Conservation (phyloP, 2,113 vertebrate genomes). For the Pseudopodoces humilis region DNA sequence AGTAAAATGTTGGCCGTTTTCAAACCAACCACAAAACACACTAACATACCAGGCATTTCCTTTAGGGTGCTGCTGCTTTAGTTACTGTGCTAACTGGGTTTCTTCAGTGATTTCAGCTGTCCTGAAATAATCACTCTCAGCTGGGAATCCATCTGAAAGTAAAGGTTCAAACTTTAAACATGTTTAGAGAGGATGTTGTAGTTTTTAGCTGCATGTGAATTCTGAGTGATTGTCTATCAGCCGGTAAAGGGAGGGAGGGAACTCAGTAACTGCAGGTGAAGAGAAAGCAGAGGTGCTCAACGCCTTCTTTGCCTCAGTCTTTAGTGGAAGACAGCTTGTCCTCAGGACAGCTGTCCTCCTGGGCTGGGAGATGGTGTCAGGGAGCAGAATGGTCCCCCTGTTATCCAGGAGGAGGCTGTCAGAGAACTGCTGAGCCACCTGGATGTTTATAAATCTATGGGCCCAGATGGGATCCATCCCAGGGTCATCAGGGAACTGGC, state of each 20-base stretch:
- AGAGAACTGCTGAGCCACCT: no score
- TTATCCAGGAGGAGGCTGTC: no score
- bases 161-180: not conserved
- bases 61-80: slow-evolving; percentile 7
- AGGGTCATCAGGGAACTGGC: no score
- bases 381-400: no score
- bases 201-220: not conserved
- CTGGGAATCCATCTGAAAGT: not conserved
- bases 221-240: not conserved
- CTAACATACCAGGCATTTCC: slow-evolving; percentile 43
- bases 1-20: slow-evolving; percentile 33
- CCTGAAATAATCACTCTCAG: not conserved
- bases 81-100: not conserved
- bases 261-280: no score
- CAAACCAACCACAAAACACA: slow-evolving; percentile 30
- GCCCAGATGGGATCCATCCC: no score
- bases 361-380: no score
- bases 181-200: fast-evolving
- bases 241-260: not conserved
- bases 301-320: no score
- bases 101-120: not conserved
- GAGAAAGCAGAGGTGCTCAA: no score
- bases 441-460: no score
- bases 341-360: no score
- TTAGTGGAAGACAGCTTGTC: no score